Percentiles rank a stretch among this genome's conserved stretches.
These are phyloP conservation scores for Caenorhabditis sp. DNA, from an alignment of 2,888 invertebrate species.

Conservation along the genomic window DNA sequence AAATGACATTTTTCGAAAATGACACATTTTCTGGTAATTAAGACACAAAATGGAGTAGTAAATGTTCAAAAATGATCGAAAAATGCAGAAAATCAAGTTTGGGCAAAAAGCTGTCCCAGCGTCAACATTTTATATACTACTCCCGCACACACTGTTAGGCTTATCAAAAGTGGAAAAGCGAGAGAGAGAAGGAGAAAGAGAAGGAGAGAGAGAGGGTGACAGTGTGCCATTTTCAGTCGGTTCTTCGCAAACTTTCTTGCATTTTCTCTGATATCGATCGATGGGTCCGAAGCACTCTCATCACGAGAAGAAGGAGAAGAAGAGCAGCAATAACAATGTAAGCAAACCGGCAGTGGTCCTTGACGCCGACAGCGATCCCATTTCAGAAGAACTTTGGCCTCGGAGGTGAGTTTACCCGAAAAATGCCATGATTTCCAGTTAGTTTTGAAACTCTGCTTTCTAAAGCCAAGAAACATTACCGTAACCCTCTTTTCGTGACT, in stretches of 20 bases:
- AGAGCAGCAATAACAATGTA: slow-evolving; percentile 33
- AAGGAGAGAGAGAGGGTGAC: slow-evolving; percentile 6
- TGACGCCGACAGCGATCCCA: slow-evolving; percentile 18
- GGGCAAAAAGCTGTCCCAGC: no score
- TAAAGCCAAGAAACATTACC: no score
- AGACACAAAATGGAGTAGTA: no score
- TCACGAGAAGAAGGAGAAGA: slow-evolving; percentile 21
- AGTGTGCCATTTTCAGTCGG: slow-evolving; percentile 27
- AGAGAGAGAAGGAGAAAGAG: not conserved
- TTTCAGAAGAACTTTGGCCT: slow-evolving; percentile 13
- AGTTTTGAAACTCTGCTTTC: no score
- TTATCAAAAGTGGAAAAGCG: slow-evolving; percentile 23
- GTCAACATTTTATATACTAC: no score
- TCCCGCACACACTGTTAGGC: no score
- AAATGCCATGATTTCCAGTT: no score
- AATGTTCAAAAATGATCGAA: no score
- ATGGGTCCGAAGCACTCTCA: slow-evolving; percentile 37
- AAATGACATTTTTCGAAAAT: no score
- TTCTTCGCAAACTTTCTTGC: not conserved
- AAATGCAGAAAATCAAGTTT: no score
- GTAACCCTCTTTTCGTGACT: no score
- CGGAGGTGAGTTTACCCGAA: slow-evolving; percentile 14
- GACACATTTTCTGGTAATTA: no score
- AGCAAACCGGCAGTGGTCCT: slow-evolving; percentile 12
- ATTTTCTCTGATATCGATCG: slow-evolving; percentile 9